Base-by-base conservation (phyloP, 2,888 invertebrate species). In the Apamea crenata region DNA sequence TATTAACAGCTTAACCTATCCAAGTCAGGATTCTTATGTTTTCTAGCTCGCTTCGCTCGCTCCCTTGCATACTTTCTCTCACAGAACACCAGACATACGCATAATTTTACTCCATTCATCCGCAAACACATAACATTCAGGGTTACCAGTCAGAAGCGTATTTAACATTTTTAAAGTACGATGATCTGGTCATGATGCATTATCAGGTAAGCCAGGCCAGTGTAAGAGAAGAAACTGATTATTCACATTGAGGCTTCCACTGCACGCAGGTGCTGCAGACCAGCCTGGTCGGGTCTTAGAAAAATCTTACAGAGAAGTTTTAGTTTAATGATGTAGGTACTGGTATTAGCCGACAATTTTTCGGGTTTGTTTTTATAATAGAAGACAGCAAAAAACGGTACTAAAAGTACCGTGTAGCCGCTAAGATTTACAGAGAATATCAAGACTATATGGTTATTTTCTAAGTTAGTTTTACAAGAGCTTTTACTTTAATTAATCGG, bases 401-500 rank as follows among this genome's bases (percentile, higher is more conserved):
- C 3, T n/a, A n/a, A n/a, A n/a, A n/a, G n/a, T n/a, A n/a, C n/a
- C n/a, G n/a, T n/a, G n/a, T 36, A 47, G 32, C 5, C n/a, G 5
- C 21, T 44, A 61, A 44, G 21, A 36, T 65, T 78, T 65, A 77
- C 6, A 78, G n/a, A 66, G 25, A 8, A 36, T 44, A n/a, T 59
- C 6, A 59, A 68, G 29, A 44, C 25, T 18, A 5, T 32, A 69
- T 0, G 5, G 18, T 61, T 69, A 56, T 56, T 44, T 47, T 82
- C 56, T 2, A 67, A 68, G 3, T 47, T n/a, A 76, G 53, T 86
- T 82, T 84, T 29, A 72, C 36, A 50, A 70, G 29, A 59, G 29
- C 14, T 59, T 73, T 70, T 70, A 79, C 40, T 59, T 63, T 47
- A 66, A 85, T 81, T 84, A 77, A 87, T 81, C 21, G 71, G 56